Percentiles rank a stretch among this genome's conserved stretches.
Evolutionary conservation across 2,797 vertebrate species (phyloP).

Genomic region (Lagocephalus sceleratus): DNA sequence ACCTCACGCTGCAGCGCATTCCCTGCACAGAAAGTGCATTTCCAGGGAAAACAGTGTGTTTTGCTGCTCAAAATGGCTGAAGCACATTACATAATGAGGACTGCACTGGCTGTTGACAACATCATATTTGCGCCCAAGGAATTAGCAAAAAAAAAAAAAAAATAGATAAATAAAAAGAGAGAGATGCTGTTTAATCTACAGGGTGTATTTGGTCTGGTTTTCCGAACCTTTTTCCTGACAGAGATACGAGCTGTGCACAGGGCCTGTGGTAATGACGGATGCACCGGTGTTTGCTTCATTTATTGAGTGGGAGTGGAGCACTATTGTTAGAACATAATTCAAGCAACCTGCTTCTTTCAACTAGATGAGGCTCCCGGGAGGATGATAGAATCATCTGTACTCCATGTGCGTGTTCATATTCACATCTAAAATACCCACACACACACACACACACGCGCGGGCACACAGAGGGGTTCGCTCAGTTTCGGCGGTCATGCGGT

Average conservation of each 20-base stretch:
- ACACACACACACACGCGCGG: conserved; percentile 1
- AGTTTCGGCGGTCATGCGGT: conserved; percentile 51
- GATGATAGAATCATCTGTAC: conserved; percentile 59
- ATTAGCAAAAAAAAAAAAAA: conserved; percentile 18
- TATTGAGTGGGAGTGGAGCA: conserved; percentile 57
- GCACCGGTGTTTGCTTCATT: conserved; percentile 60
- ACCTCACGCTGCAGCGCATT: conserved; percentile 23
- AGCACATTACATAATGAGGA: conserved; percentile 40
- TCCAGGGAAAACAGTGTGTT: conserved; percentile 14
- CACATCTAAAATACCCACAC: conserved; percentile 10
- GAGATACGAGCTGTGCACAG: conserved; percentile 40
- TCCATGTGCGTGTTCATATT: conserved; percentile 20
- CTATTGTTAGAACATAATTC: conserved; percentile 74
- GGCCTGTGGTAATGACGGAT: conserved; percentile 62
- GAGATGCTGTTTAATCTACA: conserved; percentile 45
- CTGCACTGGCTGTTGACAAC: conserved; percentile 39
- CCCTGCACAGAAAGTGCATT: conserved; percentile 21
- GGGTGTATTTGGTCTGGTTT: conserved; percentile 40
- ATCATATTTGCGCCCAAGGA: conserved; percentile 26
- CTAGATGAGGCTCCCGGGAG: conserved; percentile 62
- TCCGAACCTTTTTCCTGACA: conserved; percentile 16
- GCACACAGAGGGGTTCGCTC: conserved; percentile 32
- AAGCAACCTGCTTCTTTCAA: conserved; percentile 74
- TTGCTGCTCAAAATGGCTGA: conserved; percentile 24
- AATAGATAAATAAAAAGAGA: no score